These are phyloP conservation scores for Boloria euphrosyne DNA, from an alignment of 2,888 invertebrate genomes.

Conservation along the genomic window DNA sequence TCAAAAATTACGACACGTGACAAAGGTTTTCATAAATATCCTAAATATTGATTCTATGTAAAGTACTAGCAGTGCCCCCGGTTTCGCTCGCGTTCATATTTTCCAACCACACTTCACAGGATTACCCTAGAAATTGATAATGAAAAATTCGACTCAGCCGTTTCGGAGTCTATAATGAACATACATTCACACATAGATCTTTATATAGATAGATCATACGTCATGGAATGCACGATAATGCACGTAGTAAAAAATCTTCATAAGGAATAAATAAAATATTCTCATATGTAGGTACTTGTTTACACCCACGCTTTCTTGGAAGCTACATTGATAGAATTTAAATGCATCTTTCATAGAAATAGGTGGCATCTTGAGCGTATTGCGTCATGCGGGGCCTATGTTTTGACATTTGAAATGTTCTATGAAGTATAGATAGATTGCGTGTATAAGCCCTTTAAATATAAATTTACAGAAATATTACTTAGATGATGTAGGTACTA, in stretches of 20 bases:
- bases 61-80: too few species aligned
- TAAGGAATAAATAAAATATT: constrained; percentile 3
- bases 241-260: not conserved
- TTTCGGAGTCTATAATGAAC: too few species aligned
- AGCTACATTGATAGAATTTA: constrained; percentile 12
- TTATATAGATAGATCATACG: too few species aligned
- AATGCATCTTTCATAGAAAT: constrained; percentile 8
- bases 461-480: not conserved
- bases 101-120: too few species aligned
- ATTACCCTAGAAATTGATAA: too few species aligned
- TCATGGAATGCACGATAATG: too few species aligned
- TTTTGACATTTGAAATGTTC: not conserved
- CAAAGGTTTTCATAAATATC: too few species aligned
- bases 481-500: not conserved
- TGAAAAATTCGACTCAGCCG: too few species aligned
- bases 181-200: too few species aligned
- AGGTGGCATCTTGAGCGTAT: constrained; percentile 3
- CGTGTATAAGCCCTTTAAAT: too few species aligned
- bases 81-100: too few species aligned
- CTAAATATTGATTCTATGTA: not conserved
- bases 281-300: not conserved
- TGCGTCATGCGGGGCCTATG: not conserved
- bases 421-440: not conserved
- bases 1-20: too few species aligned
- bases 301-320: constrained; percentile 6